Evolutionary conservation across 2,797 vertebrate genomes (phyloP), one percentile per base, ranked within the genome.

Genomic region (Pteropus rufus): DNA sequence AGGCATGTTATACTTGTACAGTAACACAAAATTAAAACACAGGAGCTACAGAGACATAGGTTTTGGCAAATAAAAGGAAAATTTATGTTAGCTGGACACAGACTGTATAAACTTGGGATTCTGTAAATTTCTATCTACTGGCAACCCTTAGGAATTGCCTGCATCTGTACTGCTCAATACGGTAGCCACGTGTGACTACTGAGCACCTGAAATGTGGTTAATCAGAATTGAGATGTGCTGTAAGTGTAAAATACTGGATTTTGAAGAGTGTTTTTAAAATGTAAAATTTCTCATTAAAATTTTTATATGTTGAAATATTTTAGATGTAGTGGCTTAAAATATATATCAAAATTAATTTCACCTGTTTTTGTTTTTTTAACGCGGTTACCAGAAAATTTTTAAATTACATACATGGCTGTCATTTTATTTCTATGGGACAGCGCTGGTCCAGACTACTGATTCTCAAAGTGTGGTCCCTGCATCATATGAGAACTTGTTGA

Each of bases 341-440:
- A 67, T 44, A 49, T 24, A 46, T 36, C 56, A 84, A 87, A 91
- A 64, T 64, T 87, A 69, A 18, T 89, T 89, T 84, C 36, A 67
- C 29, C 10, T 72, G 18, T 76, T 87, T 85, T 67, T 56, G 29
- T 19, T 56, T 79, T 85, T 79, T 72, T 60, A 62, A 81, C 10
- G 31, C 24, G 18, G 19, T 36, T 52, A 65, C 29, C 4, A 14
- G 21, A 64, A 87, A 87, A 34, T 4, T 14, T 36, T 86, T 76
- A 8, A 69, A 65, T 93, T 21, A 36, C 19, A 44, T 6, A 60
- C 2, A 26, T 36, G 62, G 23, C 54, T 89, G 52, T 44, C 60
- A 52, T 31, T 67, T 52, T 29, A 67, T 52, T 62, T 85, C 19
- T 2, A 36, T 1, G 10, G 52, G 80, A 65, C 52, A n/a, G 52